phyloP scores from a whole-genome alignment of 2,113 vertebrate genomes.

The Oreochromis aureus region DNA sequence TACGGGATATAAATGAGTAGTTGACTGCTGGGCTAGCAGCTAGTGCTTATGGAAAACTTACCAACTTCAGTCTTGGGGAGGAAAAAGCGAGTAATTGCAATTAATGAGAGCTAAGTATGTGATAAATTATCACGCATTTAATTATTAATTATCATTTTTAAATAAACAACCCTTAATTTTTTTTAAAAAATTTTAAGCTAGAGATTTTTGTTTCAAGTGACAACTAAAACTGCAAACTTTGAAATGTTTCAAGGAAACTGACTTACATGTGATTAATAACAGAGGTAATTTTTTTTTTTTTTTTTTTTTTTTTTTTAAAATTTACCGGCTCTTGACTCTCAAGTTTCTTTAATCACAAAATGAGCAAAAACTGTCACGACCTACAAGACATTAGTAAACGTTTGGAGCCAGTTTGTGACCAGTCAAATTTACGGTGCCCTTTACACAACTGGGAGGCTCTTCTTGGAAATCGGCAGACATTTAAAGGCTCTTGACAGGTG shows the following conservation, averaged over 20 bases:
- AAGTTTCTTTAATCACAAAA: neutral
- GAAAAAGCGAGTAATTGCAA: neutral
- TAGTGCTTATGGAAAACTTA: no score
- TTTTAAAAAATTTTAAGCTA: no score
- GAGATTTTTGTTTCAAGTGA: no score
- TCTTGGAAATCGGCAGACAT: neutral
- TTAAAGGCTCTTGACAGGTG: neutral
- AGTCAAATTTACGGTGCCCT: neutral
- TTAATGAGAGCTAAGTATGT: neutral
- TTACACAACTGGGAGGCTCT: neutral
- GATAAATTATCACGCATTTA: neutral
- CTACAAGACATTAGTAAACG: neutral
- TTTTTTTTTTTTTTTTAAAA: no score
- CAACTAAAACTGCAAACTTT: no score
- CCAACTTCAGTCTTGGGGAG: neutral
- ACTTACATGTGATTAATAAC: neutral
- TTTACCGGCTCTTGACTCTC: no score
- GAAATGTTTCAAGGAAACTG: no score
- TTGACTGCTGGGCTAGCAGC: neutral
- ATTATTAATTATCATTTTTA: no score
- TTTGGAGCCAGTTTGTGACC: neutral
- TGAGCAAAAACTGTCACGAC: neutral
- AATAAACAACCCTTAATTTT: no score
- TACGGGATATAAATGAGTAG: neutral
- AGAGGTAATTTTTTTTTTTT: accelerated